A percentile compares a stretch with the other conserved stretches of the same genome.
phyloP scores from a whole-genome alignment of 2,888 invertebrate genomes.

The Pheosia tremula region DNA sequence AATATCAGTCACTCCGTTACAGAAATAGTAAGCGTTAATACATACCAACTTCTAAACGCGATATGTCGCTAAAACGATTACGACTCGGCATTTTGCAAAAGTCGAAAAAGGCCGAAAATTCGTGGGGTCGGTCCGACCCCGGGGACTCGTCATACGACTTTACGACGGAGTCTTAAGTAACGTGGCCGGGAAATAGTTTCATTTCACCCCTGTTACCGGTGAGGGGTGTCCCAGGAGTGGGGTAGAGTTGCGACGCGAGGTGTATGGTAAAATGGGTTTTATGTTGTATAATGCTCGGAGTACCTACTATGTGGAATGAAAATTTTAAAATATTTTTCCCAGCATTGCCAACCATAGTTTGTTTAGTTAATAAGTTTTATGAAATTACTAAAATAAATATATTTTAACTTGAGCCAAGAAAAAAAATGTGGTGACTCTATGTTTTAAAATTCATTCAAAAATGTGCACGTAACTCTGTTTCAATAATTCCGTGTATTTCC shows the following conservation, averaged over 20 bases:
- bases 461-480: no score
- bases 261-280: not conserved
- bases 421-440: not conserved
- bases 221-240: conserved; percentile 15
- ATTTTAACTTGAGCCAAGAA: not conserved
- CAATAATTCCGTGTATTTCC: not conserved
- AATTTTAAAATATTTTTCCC: not conserved
- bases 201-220: conserved; percentile 38
- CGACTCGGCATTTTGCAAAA: not conserved
- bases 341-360: not conserved
- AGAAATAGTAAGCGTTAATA: no score
- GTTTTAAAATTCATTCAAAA: not conserved
- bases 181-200: conserved; percentile 51
- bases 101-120: conserved; percentile 21
- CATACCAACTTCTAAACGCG: not conserved
- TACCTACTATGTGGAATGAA: not conserved
- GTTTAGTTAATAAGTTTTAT: no score
- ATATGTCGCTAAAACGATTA: not conserved
- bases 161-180: conserved; percentile 54
- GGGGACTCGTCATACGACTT: conserved; percentile 45
- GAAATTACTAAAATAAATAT: not conserved
- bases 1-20: no score
- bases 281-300: not conserved
- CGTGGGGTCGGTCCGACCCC: conserved; percentile 33
- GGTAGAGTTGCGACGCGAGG: not conserved